Evolutionary conservation across 2,797 vertebrate genomes (phyloP).

Genomic region (Novumbra hubbsi): DNA sequence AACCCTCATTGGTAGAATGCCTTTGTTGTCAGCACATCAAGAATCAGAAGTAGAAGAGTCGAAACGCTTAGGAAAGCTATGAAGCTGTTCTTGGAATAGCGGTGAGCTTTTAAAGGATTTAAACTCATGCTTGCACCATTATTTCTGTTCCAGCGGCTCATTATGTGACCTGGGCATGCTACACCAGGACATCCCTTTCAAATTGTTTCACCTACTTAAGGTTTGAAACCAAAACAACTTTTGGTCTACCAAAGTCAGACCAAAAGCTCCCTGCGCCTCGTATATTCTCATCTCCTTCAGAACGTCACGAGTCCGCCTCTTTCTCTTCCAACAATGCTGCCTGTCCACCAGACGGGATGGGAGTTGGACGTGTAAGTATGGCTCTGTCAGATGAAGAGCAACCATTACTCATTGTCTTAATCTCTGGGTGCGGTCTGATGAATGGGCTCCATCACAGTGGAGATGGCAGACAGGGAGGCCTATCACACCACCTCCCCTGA

Average conservation of each 20-base stretch:
- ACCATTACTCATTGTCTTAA: slow-evolving; percentile 55
- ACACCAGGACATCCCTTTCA: background rate
- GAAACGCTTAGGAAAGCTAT: too few species aligned
- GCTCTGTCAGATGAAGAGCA: slow-evolving; percentile 44
- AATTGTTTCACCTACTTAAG: background rate
- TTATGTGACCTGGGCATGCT: too few species aligned
- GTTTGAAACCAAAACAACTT: background rate
- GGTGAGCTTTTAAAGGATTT: too few species aligned
- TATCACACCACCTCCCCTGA: slow-evolving; percentile 21
- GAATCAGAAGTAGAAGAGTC: background rate
- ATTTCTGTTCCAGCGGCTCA: too few species aligned
- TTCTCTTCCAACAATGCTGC: slow-evolving; percentile 20
- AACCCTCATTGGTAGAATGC: background rate
- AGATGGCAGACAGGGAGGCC: slow-evolving; percentile 55
- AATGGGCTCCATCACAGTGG: slow-evolving; percentile 53
- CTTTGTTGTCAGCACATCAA: background rate
- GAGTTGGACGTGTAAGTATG: slow-evolving; percentile 20
- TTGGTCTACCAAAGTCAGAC: background rate
- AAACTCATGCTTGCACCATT: too few species aligned
- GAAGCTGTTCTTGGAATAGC: background rate
- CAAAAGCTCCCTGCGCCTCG: slow-evolving; percentile 19
- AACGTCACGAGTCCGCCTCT: slow-evolving; percentile 30
- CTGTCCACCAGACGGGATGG: slow-evolving; percentile 9
- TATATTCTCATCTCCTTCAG: slow-evolving; percentile 29
- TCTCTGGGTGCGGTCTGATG: slow-evolving; percentile 61